A percentile compares a stretch with the other conserved stretches of the same genome.
phyloP scores from a whole-genome alignment of 2,113 vertebrate species.

The Scatophagus argus region DNA sequence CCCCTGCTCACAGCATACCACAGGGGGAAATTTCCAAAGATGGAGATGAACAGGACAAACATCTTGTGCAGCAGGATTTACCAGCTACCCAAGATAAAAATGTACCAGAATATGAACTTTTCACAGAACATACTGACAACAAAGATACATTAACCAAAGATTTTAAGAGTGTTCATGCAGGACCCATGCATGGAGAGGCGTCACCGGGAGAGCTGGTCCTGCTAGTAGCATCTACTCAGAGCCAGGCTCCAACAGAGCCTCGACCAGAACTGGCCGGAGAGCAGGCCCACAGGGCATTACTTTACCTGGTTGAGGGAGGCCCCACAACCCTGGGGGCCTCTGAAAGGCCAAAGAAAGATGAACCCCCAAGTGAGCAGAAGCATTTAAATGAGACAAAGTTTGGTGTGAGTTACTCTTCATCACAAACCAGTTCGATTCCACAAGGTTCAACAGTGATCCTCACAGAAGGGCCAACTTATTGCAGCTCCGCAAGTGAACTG shows the following conservation, averaged over 20 bases:
- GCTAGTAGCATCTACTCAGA: background rate
- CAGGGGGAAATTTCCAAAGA: background rate
- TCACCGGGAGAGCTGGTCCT: background rate
- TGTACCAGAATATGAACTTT: background rate
- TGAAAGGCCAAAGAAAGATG: background rate
- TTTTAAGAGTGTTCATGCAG: background rate
- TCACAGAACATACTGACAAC: background rate
- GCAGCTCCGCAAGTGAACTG: background rate
- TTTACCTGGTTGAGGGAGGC: background rate
- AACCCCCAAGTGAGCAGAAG: background rate
- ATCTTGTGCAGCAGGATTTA: background rate
- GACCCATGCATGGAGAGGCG: background rate
- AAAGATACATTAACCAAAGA: background rate
- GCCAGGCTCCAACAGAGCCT: background rate
- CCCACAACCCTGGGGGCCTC: fast-evolving
- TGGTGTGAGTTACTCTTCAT: background rate
- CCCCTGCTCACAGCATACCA: background rate
- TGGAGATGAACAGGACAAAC: background rate
- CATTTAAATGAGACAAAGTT: background rate
- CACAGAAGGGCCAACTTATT: background rate
- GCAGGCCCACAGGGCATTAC: background rate
- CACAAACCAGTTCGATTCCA: background rate
- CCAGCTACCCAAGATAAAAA: background rate
- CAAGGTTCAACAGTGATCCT: background rate
- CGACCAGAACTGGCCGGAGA: background rate